Percentiles rank a stretch among this genome's conserved stretches.
Evolutionary conservation across 2,113 vertebrate species (phyloP).

Genomic region (Columba janthina): DNA sequence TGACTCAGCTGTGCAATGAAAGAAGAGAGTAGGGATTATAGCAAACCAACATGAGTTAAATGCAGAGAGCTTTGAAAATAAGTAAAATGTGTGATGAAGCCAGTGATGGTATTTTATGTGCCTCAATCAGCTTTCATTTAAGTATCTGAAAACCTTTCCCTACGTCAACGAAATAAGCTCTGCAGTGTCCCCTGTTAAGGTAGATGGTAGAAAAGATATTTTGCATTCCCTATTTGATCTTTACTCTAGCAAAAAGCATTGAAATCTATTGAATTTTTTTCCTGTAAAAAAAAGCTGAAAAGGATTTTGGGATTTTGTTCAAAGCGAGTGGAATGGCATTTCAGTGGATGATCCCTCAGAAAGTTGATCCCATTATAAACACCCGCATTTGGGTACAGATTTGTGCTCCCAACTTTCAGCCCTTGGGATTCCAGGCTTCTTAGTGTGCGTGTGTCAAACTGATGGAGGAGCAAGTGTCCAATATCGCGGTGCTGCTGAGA

Average conservation of each 20-base stretch:
- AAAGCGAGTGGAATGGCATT: neutral
- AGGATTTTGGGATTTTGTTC: neutral
- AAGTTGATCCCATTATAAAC: neutral
- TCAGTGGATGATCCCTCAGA: neutral
- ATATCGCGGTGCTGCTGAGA: neutral
- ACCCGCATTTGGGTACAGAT: neutral
- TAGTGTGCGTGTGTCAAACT: neutral
- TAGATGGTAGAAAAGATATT: neutral
- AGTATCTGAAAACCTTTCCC: neutral
- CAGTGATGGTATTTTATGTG: neutral
- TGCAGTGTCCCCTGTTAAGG: neutral
- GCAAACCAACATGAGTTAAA: slow-evolving; percentile 1
- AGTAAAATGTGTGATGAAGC: neutral
- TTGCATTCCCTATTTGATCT: neutral
- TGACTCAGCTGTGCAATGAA: slow-evolving; percentile 11
- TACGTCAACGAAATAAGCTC: neutral
- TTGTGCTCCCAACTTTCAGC: neutral
- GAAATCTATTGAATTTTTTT: neutral
- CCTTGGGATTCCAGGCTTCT: neutral
- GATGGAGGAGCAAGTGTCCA: neutral
- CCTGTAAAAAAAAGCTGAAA: neutral
- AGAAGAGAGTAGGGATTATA: slow-evolving; percentile 11
- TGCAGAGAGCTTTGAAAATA: neutral
- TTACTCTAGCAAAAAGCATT: neutral
- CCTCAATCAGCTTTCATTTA: slow-evolving; percentile 3